Percentiles rank a stretch among this genome's conserved stretches.
phyloP scores from a whole-genome alignment of 2,113 vertebrate genomes.

The Chelonoidis abingdonii region DNA sequence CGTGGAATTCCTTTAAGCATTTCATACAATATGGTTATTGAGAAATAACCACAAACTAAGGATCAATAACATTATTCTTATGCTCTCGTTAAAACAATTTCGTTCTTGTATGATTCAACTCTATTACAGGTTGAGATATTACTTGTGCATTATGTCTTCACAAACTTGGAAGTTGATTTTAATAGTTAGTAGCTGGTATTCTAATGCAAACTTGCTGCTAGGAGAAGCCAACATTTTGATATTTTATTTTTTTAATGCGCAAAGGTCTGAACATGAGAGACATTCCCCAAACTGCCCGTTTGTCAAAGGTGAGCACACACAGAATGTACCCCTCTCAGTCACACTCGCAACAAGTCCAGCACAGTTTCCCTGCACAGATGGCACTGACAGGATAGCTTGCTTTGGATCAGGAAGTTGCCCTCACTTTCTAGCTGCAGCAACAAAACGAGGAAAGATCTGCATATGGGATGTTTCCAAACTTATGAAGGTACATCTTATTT shows the following conservation, averaged over 20 bases:
- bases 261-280: conserved; percentile 98
- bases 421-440: conserved; percentile 96
- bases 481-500: conserved; percentile 90
- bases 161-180: background rate
- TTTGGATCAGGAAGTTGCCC: conserved; percentile 98
- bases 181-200: background rate
- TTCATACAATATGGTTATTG: background rate
- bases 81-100: background rate
- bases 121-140: background rate
- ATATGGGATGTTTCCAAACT: conserved; percentile 99
- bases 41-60: background rate
- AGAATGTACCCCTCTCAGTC: conserved; percentile 98
- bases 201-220: background rate
- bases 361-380: conserved; percentile 93
- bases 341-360: conserved; percentile 97
- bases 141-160: background rate
- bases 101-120: background rate
- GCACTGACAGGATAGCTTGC: conserved; percentile 95
- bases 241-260: conserved; percentile 37
- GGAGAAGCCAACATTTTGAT: background rate
- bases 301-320: conserved; percentile 99
- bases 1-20: background rate
- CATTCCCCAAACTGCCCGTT: conserved; percentile 99
- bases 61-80: background rate
- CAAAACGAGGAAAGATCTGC: conserved; percentile 97